Evolutionary conservation across 2,113 vertebrate species (phyloP).

Genomic region (Oxyura jamaicensis): DNA sequence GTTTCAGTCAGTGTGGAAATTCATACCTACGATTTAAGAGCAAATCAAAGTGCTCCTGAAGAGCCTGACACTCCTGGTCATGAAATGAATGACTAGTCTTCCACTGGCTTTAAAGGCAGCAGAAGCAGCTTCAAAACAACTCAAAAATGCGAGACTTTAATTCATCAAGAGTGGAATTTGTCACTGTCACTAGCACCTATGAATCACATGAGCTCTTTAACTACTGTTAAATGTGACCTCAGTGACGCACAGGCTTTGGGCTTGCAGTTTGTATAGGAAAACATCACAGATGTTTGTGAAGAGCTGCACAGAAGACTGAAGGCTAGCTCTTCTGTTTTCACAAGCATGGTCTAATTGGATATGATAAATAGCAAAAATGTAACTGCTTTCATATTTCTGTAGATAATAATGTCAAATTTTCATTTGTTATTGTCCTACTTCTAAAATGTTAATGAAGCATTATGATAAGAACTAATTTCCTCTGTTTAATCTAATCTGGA

Average conservation of each 20-base stretch:
- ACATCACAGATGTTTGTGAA: neutral
- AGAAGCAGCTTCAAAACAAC: neutral
- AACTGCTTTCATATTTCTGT: slow-evolving; percentile 29
- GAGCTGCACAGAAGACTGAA: neutral
- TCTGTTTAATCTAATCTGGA: slow-evolving; percentile 61
- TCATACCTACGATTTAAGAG: neutral
- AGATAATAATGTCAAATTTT: slow-evolving; percentile 50
- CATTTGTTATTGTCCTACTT: slow-evolving; percentile 43
- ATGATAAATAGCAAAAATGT: slow-evolving; percentile 33
- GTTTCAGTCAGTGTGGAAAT: neutral
- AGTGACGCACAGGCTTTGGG: neutral
- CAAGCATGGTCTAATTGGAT: slow-evolving; percentile 17
- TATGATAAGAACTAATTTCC: slow-evolving; percentile 59
- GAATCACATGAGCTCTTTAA: neutral
- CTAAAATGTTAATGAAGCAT: slow-evolving; percentile 62
- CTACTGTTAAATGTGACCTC: neutral
- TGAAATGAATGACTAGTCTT: neutral
- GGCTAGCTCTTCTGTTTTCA: neutral
- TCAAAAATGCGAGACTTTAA: neutral
- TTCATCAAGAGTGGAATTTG: neutral
- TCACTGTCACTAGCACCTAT: neutral
- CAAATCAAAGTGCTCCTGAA: neutral
- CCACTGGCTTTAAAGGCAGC: neutral
- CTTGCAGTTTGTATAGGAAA: neutral
- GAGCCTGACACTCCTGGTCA: neutral